Percentiles rank a stretch among this genome's conserved stretches.
These are phyloP conservation scores for Xerus rutilus DNA, from an alignment of 2,797 vertebrate species.

Conservation along the genomic window DNA sequence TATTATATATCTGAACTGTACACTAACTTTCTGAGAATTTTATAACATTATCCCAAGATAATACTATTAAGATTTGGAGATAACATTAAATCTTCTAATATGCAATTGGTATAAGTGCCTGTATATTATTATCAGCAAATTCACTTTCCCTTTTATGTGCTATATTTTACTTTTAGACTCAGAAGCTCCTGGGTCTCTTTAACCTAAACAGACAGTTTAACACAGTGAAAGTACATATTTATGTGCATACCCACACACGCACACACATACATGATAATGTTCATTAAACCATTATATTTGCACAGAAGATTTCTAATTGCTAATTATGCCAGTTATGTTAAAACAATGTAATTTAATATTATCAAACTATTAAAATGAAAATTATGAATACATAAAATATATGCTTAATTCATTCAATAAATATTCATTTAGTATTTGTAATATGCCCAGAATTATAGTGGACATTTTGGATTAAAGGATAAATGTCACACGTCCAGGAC, in stretches of 20 bases:
- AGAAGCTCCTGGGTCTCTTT: not conserved
- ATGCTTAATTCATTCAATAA: not conserved
- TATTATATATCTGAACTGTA: not conserved
- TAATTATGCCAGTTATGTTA: not conserved
- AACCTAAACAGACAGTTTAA: slow-evolving; percentile 1
- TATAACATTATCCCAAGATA: not conserved
- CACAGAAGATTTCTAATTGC: slow-evolving; percentile 26
- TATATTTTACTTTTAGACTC: slow-evolving; percentile 23
- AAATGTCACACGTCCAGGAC: slow-evolving; percentile 23
- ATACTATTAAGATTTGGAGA: not conserved
- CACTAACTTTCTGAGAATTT: slow-evolving; percentile 25
- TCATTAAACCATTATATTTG: not conserved
- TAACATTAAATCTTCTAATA: not conserved
- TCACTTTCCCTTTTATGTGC: not conserved
- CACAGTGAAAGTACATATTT: not conserved
- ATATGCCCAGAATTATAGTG: not conserved
- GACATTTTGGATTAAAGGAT: not conserved
- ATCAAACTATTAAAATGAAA: slow-evolving; percentile 11
- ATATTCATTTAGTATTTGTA: slow-evolving; percentile 3
- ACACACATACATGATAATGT: not conserved
- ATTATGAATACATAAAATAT: slow-evolving; percentile 34
- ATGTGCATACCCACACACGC: not conserved
- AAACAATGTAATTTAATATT: not conserved
- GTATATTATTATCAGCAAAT: not conserved
- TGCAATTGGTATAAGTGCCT: not conserved